phyloP scores from a whole-genome alignment of 1,140 invertebrate species.

The Stenopsyche tienmushanensis region DNA sequence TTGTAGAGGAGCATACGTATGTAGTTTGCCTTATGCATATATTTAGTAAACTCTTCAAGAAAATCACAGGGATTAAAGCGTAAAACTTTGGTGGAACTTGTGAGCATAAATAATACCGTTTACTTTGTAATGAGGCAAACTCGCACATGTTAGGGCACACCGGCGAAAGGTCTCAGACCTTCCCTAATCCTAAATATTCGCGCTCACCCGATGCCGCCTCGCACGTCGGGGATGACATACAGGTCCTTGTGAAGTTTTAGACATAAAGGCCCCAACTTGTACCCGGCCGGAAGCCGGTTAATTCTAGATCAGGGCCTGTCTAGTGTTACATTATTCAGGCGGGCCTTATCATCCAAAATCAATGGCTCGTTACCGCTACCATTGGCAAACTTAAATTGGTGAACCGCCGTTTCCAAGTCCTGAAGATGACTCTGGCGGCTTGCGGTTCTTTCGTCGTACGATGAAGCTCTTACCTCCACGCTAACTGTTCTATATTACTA shows the following conservation, averaged over 20 bases:
- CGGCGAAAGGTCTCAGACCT: neutral
- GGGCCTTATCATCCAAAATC: slow-evolving; percentile 4
- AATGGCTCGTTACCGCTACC: slow-evolving; percentile 7
- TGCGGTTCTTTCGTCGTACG: neutral
- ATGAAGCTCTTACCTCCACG: too few species aligned
- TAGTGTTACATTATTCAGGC: slow-evolving; percentile 1
- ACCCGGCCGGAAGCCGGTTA: neutral
- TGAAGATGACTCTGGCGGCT: neutral
- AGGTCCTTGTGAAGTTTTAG: neutral
- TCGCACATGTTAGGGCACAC: neutral
- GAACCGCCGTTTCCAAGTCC: neutral
- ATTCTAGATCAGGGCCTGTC: slow-evolving; percentile 4
- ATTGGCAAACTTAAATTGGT: slow-evolving; percentile 2
- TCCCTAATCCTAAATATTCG: neutral
- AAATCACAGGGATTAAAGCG: too few species aligned
- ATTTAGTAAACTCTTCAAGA: too few species aligned
- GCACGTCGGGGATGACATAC: neutral
- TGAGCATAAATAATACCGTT: slow-evolving; percentile 9
- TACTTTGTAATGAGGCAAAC: slow-evolving; percentile 7
- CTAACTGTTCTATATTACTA: neutral
- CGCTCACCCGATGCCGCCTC: neutral
- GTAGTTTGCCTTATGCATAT: too few species aligned
- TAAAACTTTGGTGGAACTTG: slow-evolving; percentile 1
- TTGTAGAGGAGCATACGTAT: too few species aligned
- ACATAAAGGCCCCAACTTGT: slow-evolving; percentile 3